These are phyloP conservation scores for Cephalopterus ornatus DNA, from an alignment of 2,113 vertebrate genomes.

Conservation along the genomic window DNA sequence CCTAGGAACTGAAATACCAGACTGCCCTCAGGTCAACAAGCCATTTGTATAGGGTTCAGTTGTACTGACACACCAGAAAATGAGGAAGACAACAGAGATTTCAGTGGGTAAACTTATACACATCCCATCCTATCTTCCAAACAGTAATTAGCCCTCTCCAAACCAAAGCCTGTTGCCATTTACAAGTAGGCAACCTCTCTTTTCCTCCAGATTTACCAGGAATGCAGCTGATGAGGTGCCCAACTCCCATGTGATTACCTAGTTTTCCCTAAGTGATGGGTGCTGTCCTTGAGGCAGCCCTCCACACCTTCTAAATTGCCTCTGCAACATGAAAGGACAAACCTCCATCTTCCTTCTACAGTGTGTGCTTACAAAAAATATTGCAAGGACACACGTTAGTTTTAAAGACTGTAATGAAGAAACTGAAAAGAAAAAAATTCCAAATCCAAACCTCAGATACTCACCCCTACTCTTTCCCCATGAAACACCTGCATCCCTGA, in stretches of 20 bases:
- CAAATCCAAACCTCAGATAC: background rate
- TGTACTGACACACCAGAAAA: background rate
- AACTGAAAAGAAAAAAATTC: background rate
- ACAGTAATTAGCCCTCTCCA: background rate
- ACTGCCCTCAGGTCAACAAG: background rate
- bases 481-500: background rate
- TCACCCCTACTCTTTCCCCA: background rate
- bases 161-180: background rate
- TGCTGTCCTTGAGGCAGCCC: background rate
- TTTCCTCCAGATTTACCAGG: background rate
- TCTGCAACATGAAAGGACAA: background rate
- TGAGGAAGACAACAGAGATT: background rate
- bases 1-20: background rate
- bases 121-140: background rate
- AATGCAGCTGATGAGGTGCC: background rate
- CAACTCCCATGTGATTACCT: background rate
- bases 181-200: background rate
- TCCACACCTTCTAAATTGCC: background rate
- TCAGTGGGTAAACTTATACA: background rate
- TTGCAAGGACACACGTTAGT: rapidly evolving
- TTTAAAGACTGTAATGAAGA: background rate
- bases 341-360: background rate
- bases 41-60: background rate
- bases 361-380: background rate
- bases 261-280: background rate